Conservation (phyloP, 2,888 invertebrate genomes). For the Pollenia amentaria region DNA sequence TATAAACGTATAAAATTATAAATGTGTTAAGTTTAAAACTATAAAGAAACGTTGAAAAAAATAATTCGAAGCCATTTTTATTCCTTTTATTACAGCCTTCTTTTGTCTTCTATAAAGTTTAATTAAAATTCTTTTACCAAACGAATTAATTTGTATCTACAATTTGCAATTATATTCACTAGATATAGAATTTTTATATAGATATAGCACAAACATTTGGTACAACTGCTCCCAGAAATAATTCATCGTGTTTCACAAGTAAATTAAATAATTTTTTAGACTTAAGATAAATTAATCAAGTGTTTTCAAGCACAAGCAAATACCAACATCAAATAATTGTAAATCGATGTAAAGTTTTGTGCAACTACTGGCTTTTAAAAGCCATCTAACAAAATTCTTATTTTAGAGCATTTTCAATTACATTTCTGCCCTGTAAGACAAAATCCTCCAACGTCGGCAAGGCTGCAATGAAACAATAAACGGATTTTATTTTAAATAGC, state of each 20-base stretch:
- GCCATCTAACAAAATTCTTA: background rate
- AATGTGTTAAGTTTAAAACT: too few species aligned
- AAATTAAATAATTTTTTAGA: slow-evolving; percentile 6
- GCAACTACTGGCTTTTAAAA: slow-evolving; percentile 20
- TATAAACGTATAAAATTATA: too few species aligned
- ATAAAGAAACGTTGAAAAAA: too few species aligned
- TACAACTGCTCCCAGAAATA: slow-evolving; percentile 39
- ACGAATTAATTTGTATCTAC: background rate
- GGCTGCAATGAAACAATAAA: slow-evolving; percentile 33
- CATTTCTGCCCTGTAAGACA: slow-evolving; percentile 34
- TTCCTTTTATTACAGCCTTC: too few species aligned
- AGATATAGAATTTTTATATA: slow-evolving; percentile 5
- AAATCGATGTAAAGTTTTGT: slow-evolving; percentile 36
- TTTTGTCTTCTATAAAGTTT: too few species aligned
- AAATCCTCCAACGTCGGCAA: slow-evolving; percentile 23
- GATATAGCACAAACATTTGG: background rate
- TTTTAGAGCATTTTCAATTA: slow-evolving; percentile 58
- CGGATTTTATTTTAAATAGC: slow-evolving; percentile 39
- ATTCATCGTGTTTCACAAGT: background rate
- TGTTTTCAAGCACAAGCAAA: slow-evolving; percentile 15
- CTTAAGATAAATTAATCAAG: slow-evolving; percentile 60
- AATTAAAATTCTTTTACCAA: too few species aligned
- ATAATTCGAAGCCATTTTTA: too few species aligned
- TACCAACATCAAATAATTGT: slow-evolving; percentile 4
- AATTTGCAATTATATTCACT: slow-evolving; percentile 11